These are phyloP conservation scores for Molanna angustata DNA, from an alignment of 2,888 invertebrate genomes.

Conservation along the genomic window DNA sequence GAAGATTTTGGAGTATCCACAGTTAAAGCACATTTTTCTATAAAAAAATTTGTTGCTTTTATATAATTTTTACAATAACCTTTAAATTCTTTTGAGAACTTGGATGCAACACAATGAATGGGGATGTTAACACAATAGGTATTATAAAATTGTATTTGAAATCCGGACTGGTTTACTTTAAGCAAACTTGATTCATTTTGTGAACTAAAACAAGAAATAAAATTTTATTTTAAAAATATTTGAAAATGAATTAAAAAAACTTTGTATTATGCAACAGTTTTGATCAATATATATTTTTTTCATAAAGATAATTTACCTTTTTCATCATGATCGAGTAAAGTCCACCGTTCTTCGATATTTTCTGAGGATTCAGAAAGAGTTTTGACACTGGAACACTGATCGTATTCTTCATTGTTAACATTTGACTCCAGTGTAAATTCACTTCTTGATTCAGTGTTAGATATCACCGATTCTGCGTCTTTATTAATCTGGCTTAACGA, in stretches of 20 bases:
- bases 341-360: conserved; percentile 14
- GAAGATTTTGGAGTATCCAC: too few relatives aligned
- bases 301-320: neutral
- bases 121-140: too few relatives aligned
- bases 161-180: too few relatives aligned
- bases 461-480: neutral
- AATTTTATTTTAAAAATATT: neutral
- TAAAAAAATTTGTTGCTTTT: too few relatives aligned
- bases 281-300: neutral
- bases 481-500: neutral
- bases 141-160: too few relatives aligned
- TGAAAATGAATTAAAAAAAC: neutral
- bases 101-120: too few relatives aligned
- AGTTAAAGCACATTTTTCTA: too few relatives aligned
- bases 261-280: neutral
- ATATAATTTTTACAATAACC: too few relatives aligned
- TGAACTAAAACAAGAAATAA: neutral
- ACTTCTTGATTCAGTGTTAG: too few relatives aligned
- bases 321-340: conserved; percentile 7
- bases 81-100: too few relatives aligned
- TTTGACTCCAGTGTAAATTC: too few relatives aligned
- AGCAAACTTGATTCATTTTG: too few relatives aligned
- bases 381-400: conserved; percentile 10
- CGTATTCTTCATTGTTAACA: conserved; percentile 1
- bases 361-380: conserved; percentile 15